Evolutionary conservation across 2,113 vertebrate genomes (phyloP), one percentile per base, ranked within the genome.

Genomic region (Odontophorus gujanensis): DNA sequence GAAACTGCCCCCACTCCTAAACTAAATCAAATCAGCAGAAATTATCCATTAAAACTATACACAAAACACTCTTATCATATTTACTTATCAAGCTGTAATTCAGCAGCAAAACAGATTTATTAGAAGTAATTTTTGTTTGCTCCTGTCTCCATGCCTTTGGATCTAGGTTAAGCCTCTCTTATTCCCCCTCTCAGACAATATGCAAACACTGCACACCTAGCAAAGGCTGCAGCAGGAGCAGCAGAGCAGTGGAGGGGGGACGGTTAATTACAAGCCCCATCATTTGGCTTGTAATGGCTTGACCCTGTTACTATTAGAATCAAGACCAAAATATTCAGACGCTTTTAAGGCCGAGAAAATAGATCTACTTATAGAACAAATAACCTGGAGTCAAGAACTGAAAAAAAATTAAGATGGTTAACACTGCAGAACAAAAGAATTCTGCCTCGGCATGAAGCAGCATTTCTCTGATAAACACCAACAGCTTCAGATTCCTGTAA

Each of bases 351-450:
- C 11, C 74, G 38, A 84, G 61, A 75, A 90, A 92, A 83, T 4
- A 65, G 28, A 91, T 62, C 82, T 86, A 58, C 78, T 96, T 90
- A 92, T 85, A 93, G 50, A 93, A 74, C 34, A 79, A 65, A 71
- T 42, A 72, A 43, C 50, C n/a, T 72, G 53, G 87, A 53, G 78
- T 45, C 90, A 86, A 83, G 32, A 38, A 28, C 71, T 91, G 81
- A 92, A 84, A 92, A 90, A 93, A 92, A 92, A 92, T 87, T 9
- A 55, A 83, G 53, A 43, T 73, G 45, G 53, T 32, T 92, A 85
- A 86, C 36, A 43, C 48, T 65, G 82, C 67, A 91, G 76, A 88
- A 75, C 38, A 88, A 74, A 93, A 66, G 72, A 57, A 74, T 75
- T 73, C 30, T 66, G 40, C 34, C 22, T 28, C 1, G 47, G 67